Evolutionary conservation across 2,113 vertebrate genomes (phyloP).

Genomic region (Sardina pilchardus): DNA sequence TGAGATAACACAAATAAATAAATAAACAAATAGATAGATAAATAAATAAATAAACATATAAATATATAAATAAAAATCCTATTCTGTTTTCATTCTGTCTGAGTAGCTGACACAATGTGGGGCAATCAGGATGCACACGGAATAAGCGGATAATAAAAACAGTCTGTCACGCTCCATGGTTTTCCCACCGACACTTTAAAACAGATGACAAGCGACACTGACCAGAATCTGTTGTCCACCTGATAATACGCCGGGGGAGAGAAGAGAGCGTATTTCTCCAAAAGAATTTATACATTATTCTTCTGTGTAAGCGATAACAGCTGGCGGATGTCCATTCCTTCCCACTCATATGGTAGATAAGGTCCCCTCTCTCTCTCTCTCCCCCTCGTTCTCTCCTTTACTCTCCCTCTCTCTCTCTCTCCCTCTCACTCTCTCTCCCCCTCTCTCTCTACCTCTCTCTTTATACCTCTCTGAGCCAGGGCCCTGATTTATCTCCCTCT

Average conservation of each 20-base stretch:
- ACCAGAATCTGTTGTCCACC: neutral
- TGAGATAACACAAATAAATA: neutral
- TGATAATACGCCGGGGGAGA: neutral
- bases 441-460: neutral
- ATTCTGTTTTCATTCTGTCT: neutral
- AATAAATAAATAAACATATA: constrained; percentile 7
- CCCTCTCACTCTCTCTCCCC: neutral
- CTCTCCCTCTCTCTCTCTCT: neutral
- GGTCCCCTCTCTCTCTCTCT: neutral
- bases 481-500: constrained; percentile 34
- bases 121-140: neutral
- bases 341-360: constrained; percentile 20
- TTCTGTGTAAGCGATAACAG: constrained; percentile 7
- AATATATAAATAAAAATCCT: neutral
- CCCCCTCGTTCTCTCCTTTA: neutral
- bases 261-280: neutral
- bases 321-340: constrained; percentile 18
- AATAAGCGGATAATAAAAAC: neutral
- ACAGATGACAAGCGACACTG: neutral
- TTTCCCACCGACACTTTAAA: neutral
- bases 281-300: constrained; percentile 27
- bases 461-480: neutral
- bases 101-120: neutral
- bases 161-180: neutral
- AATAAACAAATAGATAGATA: neutral